phyloP scores from a whole-genome alignment of 2,797 vertebrate species.

The Monodelphis domestica region DNA sequence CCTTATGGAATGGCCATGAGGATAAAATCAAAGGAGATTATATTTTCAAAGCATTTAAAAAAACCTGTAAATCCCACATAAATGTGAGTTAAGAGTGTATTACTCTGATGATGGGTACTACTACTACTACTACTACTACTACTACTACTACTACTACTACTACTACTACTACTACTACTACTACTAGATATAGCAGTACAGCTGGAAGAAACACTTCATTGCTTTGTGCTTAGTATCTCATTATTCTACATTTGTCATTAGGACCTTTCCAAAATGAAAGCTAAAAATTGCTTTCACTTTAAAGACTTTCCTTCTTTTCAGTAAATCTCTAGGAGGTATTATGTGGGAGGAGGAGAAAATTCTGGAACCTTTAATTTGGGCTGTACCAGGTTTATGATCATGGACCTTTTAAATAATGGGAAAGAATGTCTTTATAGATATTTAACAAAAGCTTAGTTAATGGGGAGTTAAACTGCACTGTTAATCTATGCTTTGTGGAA shows the following conservation, averaged over 20 bases:
- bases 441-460: conserved; percentile 88
- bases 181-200: conserved; percentile 84
- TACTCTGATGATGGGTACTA: too few species aligned
- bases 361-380: conserved; percentile 81
- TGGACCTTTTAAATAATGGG: conserved; percentile 82
- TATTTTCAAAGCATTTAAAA: neutral
- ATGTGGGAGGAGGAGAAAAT: conserved; percentile 60
- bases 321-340: conserved; percentile 78
- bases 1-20: neutral
- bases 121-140: too few species aligned
- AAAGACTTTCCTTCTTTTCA: conserved; percentile 87
- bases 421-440: conserved; percentile 89
- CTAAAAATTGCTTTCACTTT: conserved; percentile 99
- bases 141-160: neutral
- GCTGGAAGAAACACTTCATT: conserved; percentile 90
- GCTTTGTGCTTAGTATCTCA: conserved; percentile 98
- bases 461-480: conserved; percentile 89
- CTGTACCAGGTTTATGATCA: conserved; percentile 80
- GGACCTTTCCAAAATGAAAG: conserved; percentile 99
- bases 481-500: conserved; percentile 98
- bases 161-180: too few species aligned
- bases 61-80: neutral
- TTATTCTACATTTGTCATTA: conserved; percentile 95
- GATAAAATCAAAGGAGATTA: neutral
- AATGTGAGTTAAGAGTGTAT: neutral